Evolutionary conservation across 1,140 invertebrate genomes (phyloP).

Genomic region (Drosophila sucinea): DNA sequence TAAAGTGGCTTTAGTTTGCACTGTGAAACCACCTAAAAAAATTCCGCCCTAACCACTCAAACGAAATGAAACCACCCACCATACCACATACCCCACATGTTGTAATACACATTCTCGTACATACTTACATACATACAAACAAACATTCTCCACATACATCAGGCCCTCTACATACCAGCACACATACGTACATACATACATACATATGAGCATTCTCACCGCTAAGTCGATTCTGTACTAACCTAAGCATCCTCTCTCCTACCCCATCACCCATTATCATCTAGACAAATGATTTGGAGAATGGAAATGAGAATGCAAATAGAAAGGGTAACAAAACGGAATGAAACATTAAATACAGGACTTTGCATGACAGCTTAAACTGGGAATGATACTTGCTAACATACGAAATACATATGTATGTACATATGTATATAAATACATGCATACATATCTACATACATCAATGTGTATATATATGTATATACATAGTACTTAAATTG

Average conservation of each 20-base stretch:
- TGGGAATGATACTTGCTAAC: background rate
- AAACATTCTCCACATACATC: slow-evolving; percentile 20
- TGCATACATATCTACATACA: background rate
- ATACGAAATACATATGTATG: background rate
- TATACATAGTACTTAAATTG: background rate
- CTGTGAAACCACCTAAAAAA: slow-evolving; percentile 31
- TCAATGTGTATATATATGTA: background rate
- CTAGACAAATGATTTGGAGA: slow-evolving; percentile 13
- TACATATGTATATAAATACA: background rate
- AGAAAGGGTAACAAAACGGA: background rate
- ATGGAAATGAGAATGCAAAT: background rate
- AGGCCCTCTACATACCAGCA: slow-evolving; percentile 30
- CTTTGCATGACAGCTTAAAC: slow-evolving; percentile 8
- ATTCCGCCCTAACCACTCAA: slow-evolving; percentile 19
- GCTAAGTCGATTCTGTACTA: slow-evolving; percentile 69
- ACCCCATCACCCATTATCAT: slow-evolving; percentile 5
- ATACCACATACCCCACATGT: background rate
- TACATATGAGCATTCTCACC: slow-evolving; percentile 78
- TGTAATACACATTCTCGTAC: background rate
- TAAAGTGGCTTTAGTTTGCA: slow-evolving; percentile 63
- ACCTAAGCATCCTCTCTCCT: slow-evolving; percentile 31
- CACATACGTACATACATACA: slow-evolving; percentile 46
- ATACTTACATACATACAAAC: background rate
- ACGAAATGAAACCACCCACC: slow-evolving; percentile 15
- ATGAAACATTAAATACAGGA: slow-evolving; percentile 10